A percentile compares a stretch with the other conserved stretches of the same genome.
Conservation (phyloP, 2,113 vertebrate species). For the Saccopteryx bilineata region DNA sequence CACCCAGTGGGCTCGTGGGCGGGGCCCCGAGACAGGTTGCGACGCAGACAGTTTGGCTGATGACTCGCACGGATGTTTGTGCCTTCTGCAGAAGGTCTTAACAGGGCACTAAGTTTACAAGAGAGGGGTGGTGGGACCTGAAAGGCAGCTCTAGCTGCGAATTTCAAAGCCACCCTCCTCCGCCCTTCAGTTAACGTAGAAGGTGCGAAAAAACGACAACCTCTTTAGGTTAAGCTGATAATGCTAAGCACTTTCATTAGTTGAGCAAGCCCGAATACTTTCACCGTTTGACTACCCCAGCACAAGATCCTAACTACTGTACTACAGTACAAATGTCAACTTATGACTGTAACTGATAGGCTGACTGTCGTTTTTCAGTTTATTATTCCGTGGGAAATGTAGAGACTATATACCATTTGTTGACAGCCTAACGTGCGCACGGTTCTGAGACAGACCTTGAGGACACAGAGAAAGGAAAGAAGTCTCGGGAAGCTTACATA, state of each 20-base stretch:
- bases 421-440: background rate
- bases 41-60: fast-evolving
- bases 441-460: background rate
- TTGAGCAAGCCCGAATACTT: background rate
- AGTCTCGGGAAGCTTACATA: background rate
- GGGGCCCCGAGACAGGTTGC: fast-evolving
- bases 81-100: fast-evolving
- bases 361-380: background rate
- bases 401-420: background rate
- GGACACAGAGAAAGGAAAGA: background rate
- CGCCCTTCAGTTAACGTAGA: background rate
- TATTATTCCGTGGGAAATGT: background rate
- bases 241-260: background rate
- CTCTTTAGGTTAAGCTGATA: background rate
- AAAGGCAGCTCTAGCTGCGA: background rate
- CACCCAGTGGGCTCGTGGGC: fast-evolving
- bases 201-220: background rate
- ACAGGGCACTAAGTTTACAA: background rate
- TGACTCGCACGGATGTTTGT: too few relatives aligned
- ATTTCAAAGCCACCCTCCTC: background rate
- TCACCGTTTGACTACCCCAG: background rate
- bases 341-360: background rate
- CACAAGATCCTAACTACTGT: background rate
- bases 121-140: background rate
- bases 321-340: background rate